Conservation (phyloP, 2,888 invertebrate species). For the Luffia ferchaultella region DNA sequence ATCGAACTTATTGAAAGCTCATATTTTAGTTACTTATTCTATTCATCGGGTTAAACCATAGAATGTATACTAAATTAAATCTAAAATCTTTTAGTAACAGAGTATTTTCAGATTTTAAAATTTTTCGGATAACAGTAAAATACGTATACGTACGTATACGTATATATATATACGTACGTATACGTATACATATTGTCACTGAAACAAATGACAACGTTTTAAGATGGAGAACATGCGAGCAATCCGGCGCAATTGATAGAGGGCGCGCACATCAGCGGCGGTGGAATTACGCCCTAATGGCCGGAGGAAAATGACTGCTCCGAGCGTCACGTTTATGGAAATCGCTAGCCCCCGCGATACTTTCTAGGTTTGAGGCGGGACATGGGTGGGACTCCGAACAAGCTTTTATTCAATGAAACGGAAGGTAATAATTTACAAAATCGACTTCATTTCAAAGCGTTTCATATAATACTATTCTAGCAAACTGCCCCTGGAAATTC, state of each 20-base stretch:
- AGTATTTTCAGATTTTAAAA: background rate
- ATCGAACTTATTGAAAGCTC: too few species aligned
- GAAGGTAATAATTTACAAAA: background rate
- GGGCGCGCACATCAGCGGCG: background rate
- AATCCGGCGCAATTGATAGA: background rate
- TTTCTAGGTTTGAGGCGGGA: background rate
- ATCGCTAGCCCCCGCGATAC: background rate
- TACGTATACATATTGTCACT: background rate
- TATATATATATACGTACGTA: background rate
- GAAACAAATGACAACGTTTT: background rate
- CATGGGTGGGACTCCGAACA: background rate
- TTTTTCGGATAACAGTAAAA: background rate
- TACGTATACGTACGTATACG: background rate
- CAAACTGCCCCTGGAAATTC: too few species aligned
- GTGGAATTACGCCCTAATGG: background rate
- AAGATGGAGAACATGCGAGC: background rate
- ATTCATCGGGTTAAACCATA: background rate
- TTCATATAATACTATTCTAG: too few species aligned
- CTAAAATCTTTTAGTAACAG: background rate
- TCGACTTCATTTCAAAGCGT: background rate
- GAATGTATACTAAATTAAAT: background rate
- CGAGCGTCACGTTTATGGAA: background rate
- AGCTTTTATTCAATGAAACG: background rate
- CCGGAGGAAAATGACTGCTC: background rate
- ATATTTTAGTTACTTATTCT: background rate